Percentiles rank a stretch among this genome's conserved stretches.
phyloP scores from a whole-genome alignment of 2,113 vertebrate species.

The Microcebus ravelobensis region DNA sequence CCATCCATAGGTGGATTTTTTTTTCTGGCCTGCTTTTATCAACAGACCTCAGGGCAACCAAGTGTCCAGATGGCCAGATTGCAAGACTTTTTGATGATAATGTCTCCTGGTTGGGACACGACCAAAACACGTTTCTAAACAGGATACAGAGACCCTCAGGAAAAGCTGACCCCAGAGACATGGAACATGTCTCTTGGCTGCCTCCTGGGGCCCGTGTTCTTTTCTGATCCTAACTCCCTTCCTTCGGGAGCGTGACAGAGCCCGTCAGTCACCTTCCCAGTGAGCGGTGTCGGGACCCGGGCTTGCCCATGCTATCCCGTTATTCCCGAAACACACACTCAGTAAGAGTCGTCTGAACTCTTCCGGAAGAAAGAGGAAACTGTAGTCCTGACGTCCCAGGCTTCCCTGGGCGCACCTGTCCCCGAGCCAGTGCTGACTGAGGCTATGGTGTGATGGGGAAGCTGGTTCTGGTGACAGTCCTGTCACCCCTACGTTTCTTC shows the following conservation, averaged over 20 bases:
- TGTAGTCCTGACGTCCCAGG: neutral
- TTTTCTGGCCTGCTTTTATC: neutral
- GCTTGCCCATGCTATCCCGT: neutral
- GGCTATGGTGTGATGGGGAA: neutral
- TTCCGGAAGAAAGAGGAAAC: neutral
- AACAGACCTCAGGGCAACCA: neutral
- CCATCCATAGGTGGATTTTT: neutral
- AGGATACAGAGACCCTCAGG: neutral
- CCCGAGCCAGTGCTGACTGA: conserved; percentile 62
- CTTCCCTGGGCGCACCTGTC: neutral
- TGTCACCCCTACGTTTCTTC: neutral
- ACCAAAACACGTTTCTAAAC: neutral
- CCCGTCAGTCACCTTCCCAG: neutral
- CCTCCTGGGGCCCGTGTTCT: neutral
- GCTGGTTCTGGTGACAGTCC: conserved; percentile 35
- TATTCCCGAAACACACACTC: neutral
- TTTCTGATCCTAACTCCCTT: neutral
- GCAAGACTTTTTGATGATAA: neutral
- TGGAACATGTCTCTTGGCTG: neutral
- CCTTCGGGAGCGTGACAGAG: neutral
- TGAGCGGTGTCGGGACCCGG: neutral
- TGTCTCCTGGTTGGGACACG: neutral
- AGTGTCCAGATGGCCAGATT: neutral
- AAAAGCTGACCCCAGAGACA: neutral
- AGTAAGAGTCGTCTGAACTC: neutral